A percentile compares a stretch with the other conserved stretches of the same genome.
phyloP scores from a whole-genome alignment of 2,888 invertebrate species.

The Andrena bicolor region DNA sequence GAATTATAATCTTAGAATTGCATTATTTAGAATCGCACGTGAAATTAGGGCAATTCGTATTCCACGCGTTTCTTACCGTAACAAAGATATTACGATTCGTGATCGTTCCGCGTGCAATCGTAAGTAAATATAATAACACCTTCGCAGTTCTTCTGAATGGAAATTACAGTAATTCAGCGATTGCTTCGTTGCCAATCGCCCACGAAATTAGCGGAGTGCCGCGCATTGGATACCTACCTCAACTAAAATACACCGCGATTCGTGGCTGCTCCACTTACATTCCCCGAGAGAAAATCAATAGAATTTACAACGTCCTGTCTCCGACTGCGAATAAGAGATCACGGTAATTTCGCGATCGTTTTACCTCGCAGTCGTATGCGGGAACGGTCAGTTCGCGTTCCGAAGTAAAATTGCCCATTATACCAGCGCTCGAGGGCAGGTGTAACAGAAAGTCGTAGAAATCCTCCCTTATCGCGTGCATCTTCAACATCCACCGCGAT shows the following conservation, averaged over 20 bases:
- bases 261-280: background rate
- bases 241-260: too few species aligned
- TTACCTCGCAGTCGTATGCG: background rate
- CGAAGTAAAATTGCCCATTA: constrained; percentile 8
- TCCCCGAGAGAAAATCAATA: background rate
- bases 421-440: background rate
- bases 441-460: background rate
- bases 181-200: background rate
- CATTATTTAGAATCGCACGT: background rate
- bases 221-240: too few species aligned
- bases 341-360: background rate
- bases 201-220: too few species aligned
- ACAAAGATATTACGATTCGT: background rate
- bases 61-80: background rate
- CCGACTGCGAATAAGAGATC: constrained; percentile 3
- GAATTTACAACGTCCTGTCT: background rate
- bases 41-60: background rate
- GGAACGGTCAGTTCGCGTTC: background rate
- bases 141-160: background rate
- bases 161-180: background rate
- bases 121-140: background rate
- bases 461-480: background rate
- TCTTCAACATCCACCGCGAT: background rate
- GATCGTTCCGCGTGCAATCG: background rate
- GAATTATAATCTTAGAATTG: background rate